Conservation (phyloP, 2,797 vertebrate species). For the Molossus alvarezi region DNA sequence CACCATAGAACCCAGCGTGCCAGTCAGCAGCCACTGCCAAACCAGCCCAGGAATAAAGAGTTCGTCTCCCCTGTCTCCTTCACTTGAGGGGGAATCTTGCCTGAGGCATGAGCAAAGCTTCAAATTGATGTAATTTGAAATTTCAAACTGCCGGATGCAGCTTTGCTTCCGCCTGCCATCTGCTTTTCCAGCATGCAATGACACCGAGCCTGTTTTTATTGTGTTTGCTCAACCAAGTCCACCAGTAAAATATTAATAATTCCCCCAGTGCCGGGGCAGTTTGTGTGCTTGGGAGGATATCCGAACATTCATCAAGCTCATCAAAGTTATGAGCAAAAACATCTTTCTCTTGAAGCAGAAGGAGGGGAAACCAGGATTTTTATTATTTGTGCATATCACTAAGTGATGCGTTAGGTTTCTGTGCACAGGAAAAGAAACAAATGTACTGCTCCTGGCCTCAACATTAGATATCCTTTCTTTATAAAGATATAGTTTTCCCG, state of each 20-base stretch:
- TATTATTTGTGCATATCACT: conserved; percentile 61
- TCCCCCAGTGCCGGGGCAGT: conserved; percentile 77
- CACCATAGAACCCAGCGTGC: conserved; percentile 10
- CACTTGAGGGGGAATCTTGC: conserved; percentile 90
- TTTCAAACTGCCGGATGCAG: conserved; percentile 91
- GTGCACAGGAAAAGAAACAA: conserved; percentile 60
- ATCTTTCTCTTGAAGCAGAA: conserved; percentile 79
- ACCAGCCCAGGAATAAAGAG: conserved; percentile 84
- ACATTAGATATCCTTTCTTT: conserved; percentile 50
- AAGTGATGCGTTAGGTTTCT: conserved; percentile 75
- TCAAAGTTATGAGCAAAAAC: conserved; percentile 86
- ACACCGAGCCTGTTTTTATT: conserved; percentile 90
- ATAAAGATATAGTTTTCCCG: conserved; percentile 43
- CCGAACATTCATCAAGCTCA: conserved; percentile 84
- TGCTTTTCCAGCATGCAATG: conserved; percentile 90
- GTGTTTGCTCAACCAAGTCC: conserved; percentile 91
- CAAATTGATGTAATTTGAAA: conserved; percentile 92
- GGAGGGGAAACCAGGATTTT: conserved; percentile 47
- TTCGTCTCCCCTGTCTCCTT: conserved; percentile 88
- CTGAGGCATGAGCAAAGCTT: conserved; percentile 91
- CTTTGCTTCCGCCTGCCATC: conserved; percentile 91
- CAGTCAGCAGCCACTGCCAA: conserved; percentile 80
- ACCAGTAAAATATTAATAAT: conserved; percentile 91
- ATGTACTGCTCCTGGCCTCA: conserved; percentile 47
- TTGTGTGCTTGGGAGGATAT: conserved; percentile 79